These are phyloP conservation scores for Coleophora deauratella DNA, from an alignment of 2,888 invertebrate species.

Conservation along the genomic window DNA sequence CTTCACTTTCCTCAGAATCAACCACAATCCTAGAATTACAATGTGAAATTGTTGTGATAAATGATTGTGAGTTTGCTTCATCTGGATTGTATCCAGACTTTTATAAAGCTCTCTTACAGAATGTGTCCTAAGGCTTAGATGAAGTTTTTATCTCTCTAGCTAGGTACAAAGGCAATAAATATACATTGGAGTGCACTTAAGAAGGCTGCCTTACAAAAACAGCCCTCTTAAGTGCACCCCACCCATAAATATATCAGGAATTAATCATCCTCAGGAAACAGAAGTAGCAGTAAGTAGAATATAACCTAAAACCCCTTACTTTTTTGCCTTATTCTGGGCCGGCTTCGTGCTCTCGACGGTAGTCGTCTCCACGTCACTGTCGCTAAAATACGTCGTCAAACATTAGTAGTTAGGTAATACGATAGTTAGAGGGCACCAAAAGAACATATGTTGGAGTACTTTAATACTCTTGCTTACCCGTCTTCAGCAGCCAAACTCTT, in stretches of 20 bases:
- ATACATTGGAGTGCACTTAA: not conserved
- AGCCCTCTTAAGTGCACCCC: not conserved
- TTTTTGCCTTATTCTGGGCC: conserved; percentile 50
- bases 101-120: not conserved
- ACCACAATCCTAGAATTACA: conserved; percentile 37
- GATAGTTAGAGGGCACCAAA: conserved; percentile 21
- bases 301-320: conserved; percentile 40
- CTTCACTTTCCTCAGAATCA: conserved; percentile 63
- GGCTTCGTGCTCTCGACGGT: conserved; percentile 54
- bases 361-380: conserved; percentile 74
- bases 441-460: conserved; percentile 45
- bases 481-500: conserved; percentile 84
- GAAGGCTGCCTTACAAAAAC: not conserved
- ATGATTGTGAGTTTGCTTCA: not conserved
- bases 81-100: not conserved
- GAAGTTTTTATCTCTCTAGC: not conserved
- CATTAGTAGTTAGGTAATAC: conserved; percentile 17
- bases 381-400: conserved; percentile 59
- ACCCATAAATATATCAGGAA: not conserved
- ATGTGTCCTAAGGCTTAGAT: not conserved
- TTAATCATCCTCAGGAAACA: not conserved
- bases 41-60: not conserved
- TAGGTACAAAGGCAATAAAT: not conserved
- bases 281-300: conserved; percentile 1
- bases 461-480: too few species aligned